Conservation (phyloP, 2,113 vertebrate genomes). For the Daphoenositta chrysoptera region DNA sequence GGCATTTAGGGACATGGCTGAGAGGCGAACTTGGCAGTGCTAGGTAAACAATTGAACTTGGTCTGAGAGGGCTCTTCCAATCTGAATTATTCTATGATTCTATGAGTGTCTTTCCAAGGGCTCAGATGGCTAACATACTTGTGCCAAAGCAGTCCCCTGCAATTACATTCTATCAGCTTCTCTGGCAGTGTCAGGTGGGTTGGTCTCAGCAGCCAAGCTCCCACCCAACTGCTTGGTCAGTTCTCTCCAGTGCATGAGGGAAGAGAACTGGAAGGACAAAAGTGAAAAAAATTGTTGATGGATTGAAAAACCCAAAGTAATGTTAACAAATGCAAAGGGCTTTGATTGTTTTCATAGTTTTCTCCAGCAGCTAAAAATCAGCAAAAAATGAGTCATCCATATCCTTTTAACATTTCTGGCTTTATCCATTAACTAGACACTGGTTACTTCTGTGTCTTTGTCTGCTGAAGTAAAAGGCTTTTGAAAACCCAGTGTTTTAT, state of each 20-base stretch:
- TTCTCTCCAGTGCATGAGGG: rapidly evolving
- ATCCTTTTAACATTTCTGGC: background rate
- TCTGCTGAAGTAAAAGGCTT: background rate
- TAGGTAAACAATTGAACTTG: background rate
- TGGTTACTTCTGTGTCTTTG: background rate
- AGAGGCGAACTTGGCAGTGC: background rate
- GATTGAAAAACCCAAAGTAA: background rate
- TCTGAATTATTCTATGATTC: background rate
- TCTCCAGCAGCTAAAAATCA: background rate
- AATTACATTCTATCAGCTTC: background rate
- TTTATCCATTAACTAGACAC: background rate
- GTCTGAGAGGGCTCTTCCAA: background rate
- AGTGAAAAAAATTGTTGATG: rapidly evolving
- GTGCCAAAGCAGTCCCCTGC: background rate
- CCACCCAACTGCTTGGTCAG: background rate
- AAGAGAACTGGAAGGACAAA: background rate
- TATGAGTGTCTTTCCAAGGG: background rate
- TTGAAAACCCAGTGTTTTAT: background rate
- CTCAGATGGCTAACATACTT: background rate
- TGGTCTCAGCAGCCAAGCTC: background rate
- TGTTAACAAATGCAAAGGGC: background rate
- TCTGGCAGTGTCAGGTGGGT: background rate
- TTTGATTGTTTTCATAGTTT: background rate
- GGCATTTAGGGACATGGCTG: background rate
- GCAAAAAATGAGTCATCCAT: background rate